A percentile compares a stretch with the other conserved stretches of the same genome.
These are phyloP conservation scores for Muscicapa comitata DNA, from an alignment of 2,797 vertebrate genomes.

Conservation along the genomic window DNA sequence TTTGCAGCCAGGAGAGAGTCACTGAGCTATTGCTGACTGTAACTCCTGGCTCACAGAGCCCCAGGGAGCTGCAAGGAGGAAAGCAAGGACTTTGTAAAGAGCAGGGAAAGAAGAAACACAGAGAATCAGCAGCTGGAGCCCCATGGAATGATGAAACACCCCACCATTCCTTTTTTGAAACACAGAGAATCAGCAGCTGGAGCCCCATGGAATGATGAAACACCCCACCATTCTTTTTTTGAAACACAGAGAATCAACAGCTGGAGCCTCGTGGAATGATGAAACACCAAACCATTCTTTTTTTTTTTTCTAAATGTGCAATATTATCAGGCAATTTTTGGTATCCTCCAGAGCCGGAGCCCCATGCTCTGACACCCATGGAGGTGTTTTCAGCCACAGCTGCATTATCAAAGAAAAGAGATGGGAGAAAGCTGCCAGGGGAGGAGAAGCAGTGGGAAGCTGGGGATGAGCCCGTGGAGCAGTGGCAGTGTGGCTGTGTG, in stretches of 20 bases:
- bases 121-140: background rate
- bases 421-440: background rate
- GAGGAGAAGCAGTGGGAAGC: background rate
- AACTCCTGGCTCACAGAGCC: background rate
- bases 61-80: background rate
- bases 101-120: background rate
- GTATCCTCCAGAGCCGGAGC: background rate
- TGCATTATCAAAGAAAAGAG: background rate
- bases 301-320: background rate
- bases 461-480: background rate
- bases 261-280: background rate
- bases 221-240: rapidly evolving
- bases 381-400: background rate
- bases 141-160: background rate
- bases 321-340: background rate
- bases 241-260: background rate
- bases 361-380: rapidly evolving
- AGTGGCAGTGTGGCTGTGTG: rapidly evolving
- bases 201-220: background rate
- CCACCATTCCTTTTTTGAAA: rapidly evolving
- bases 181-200: background rate
- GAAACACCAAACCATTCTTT: rapidly evolving
- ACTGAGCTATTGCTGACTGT: background rate
- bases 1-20: background rate
- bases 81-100: background rate